These are phyloP conservation scores for Sceloporus tristichus DNA, from an alignment of 2,113 vertebrate species.

Conservation along the genomic window DNA sequence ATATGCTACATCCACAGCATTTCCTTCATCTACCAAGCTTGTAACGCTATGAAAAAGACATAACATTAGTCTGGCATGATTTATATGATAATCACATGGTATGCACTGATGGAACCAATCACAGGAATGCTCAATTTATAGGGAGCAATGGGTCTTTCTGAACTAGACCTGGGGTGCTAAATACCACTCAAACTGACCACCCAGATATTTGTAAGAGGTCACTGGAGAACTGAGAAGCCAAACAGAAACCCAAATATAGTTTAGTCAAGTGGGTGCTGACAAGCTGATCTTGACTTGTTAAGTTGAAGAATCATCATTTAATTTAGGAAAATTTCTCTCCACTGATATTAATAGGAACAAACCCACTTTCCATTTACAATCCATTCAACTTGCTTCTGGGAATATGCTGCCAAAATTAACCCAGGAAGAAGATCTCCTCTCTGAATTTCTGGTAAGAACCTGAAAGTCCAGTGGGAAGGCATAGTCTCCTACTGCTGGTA, in stretches of 20 bases:
- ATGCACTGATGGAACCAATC: too few species aligned
- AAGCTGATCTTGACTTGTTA: background rate
- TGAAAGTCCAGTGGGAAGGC: background rate
- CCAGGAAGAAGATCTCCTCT: background rate
- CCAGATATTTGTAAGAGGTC: too few species aligned
- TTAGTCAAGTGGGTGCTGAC: background rate
- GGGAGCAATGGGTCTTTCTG: background rate
- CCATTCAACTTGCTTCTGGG: background rate
- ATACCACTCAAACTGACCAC: background rate
- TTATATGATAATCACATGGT: too few species aligned
- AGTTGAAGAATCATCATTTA: background rate
- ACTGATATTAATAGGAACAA: background rate
- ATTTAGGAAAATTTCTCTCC: background rate
- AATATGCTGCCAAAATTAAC: background rate
- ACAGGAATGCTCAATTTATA: background rate
- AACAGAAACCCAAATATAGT: too few species aligned
- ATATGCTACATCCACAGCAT: too few species aligned
- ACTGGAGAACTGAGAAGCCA: too few species aligned
- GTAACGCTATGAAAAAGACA: too few species aligned
- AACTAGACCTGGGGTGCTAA: background rate
- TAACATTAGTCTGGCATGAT: too few species aligned
- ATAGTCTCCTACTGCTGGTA: background rate
- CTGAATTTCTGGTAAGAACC: too few species aligned
- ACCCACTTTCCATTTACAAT: background rate
- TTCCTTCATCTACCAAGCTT: too few species aligned